A percentile compares a stretch with the other conserved stretches of the same genome.
phyloP scores from a whole-genome alignment of 2,888 invertebrate species.

The Noctua janthina region DNA sequence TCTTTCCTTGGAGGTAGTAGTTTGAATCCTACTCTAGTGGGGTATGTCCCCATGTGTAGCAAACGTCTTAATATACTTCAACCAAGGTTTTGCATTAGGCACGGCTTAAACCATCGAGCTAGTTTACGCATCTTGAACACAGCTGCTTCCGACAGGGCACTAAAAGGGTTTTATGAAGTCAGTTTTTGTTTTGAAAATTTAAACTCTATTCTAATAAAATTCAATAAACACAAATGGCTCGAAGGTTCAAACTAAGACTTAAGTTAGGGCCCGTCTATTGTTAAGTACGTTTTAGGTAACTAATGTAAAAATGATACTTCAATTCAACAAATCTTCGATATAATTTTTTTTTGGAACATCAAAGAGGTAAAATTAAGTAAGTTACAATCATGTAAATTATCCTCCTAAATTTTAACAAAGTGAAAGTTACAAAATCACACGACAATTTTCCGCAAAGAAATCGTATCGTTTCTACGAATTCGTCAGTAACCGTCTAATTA shows the following conservation, averaged over 20 bases:
- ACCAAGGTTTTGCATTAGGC: not conserved
- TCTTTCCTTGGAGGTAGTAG: not conserved
- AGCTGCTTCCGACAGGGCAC: not conserved
- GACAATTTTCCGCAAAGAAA: conserved; percentile 40
- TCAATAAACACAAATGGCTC: not conserved
- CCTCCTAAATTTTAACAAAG: conserved; percentile 18
- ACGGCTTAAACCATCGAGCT: not conserved
- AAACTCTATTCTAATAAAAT: not conserved
- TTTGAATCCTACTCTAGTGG: not conserved
- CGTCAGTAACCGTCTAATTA: conserved; percentile 53
- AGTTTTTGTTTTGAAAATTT: not conserved
- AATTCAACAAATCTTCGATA: not conserved
- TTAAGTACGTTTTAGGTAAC: not conserved
- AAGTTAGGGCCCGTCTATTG: not conserved
- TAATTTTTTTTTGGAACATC: not conserved
- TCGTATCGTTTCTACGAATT: conserved; percentile 52
- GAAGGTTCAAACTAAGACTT: not conserved
- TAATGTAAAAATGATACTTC: too few species aligned
- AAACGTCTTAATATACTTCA: not conserved
- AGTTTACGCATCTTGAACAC: not conserved
- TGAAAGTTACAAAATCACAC: conserved; percentile 27
- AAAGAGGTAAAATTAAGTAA: not conserved
- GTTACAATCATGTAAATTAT: not conserved
- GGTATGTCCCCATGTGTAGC: not conserved
- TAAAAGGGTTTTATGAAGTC: not conserved